Conservation (phyloP, 1,140 invertebrate species). For the Drosophila rhopaloa region DNA sequence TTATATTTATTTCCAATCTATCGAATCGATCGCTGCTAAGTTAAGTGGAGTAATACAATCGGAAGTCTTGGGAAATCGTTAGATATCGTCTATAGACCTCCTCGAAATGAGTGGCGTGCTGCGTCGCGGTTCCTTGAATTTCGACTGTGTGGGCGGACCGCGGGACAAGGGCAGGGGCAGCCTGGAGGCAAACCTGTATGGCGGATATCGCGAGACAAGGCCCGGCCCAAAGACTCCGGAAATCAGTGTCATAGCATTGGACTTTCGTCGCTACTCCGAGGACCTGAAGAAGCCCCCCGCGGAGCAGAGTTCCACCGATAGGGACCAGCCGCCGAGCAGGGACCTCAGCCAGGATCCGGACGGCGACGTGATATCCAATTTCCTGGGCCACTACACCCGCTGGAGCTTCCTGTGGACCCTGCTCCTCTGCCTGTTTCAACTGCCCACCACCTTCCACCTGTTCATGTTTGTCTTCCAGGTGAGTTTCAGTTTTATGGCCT, state of each 20-base stretch:
- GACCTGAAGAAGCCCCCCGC: constrained; percentile 69
- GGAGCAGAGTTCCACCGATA: neutral
- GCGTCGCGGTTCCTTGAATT: constrained; percentile 79
- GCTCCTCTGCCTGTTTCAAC: constrained; percentile 87
- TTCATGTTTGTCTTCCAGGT: constrained; percentile 84
- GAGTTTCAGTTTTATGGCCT: constrained; percentile 60
- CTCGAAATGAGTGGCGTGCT: constrained; percentile 76
- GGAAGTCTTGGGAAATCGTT: constrained; percentile 20
- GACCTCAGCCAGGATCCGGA: constrained; percentile 85
- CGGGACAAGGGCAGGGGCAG: constrained; percentile 62
- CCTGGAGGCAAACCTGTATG: constrained; percentile 79
- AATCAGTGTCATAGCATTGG: constrained; percentile 81
- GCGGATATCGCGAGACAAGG: constrained; percentile 76
- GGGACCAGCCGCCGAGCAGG: neutral
- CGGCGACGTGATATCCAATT: constrained; percentile 87
- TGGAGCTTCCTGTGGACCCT: constrained; percentile 90
- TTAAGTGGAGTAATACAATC: constrained; percentile 6
- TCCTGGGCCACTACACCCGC: constrained; percentile 89
- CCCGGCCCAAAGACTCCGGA: constrained; percentile 75
- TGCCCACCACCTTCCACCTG: constrained; percentile 82
- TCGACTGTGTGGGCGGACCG: constrained; percentile 60
- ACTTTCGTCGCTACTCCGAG: constrained; percentile 78
- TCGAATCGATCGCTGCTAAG: constrained; percentile 9
- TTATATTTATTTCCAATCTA: constrained; percentile 21
- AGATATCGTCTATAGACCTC: constrained; percentile 1